Conservation (phyloP, 2,113 vertebrate genomes). For the Alethe diademata region DNA sequence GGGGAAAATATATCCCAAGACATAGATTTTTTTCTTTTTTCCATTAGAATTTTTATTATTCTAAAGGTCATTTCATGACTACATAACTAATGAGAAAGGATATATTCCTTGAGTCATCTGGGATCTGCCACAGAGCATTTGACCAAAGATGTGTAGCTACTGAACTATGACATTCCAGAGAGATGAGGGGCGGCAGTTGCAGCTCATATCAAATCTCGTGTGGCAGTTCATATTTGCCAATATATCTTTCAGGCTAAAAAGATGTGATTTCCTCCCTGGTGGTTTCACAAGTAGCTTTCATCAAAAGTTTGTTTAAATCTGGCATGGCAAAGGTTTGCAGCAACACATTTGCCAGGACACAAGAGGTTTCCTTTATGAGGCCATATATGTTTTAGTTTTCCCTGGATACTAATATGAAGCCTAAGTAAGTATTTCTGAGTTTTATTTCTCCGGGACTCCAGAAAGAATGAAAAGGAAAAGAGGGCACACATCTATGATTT, state of each 20-base stretch:
- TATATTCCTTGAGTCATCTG: background rate
- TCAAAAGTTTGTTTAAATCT: slow-evolving; percentile 28
- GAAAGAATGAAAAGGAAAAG: background rate
- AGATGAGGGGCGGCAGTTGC: background rate
- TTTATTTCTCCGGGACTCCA: background rate
- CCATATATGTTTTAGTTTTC: background rate
- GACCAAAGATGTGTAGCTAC: background rate
- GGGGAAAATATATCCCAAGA: background rate
- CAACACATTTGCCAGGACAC: background rate
- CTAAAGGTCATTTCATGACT: background rate
- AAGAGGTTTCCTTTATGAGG: background rate
- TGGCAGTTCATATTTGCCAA: slow-evolving; percentile 34
- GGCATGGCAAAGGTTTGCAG: background rate
- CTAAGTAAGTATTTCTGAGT: background rate
- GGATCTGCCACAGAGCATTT: slow-evolving; percentile 5
- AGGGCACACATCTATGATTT: background rate
- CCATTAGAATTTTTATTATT: background rate
- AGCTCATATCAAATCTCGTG: background rate
- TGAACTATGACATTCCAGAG: slow-evolving; percentile 4
- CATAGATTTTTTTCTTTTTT: background rate
- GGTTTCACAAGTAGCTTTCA: slow-evolving; percentile 14
- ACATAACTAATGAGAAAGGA: background rate
- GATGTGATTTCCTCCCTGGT: background rate
- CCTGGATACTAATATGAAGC: background rate
- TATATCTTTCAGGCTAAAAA: slow-evolving; percentile 14